phyloP scores from a whole-genome alignment of 1,140 invertebrate genomes.

The Thaumetopoea pityocampa region DNA sequence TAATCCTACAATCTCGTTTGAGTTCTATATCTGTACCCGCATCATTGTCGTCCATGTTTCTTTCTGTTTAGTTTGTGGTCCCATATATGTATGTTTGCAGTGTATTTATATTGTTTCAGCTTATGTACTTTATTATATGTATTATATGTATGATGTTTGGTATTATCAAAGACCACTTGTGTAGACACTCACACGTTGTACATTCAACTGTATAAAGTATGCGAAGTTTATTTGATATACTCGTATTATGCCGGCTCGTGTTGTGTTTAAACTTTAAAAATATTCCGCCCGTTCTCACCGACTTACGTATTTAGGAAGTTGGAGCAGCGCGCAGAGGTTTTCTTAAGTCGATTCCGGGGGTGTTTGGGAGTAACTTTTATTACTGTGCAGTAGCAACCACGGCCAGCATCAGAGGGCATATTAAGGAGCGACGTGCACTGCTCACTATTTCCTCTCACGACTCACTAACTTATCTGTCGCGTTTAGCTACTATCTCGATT shows the following conservation, averaged over 20 bases:
- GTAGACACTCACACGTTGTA: constrained; percentile 1
- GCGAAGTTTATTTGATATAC: no score
- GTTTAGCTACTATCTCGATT: constrained; percentile 10
- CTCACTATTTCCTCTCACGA: constrained; percentile 9
- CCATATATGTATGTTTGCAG: constrained; percentile 1
- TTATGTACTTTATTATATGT: not conserved
- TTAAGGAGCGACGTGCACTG: constrained; percentile 16
- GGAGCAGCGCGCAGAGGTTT: no score
- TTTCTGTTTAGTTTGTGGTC: no score
- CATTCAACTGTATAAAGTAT: no score
- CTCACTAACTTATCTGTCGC: constrained; percentile 8
- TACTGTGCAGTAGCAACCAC: constrained; percentile 1
- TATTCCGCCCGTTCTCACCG: no score
- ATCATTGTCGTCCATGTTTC: no score
- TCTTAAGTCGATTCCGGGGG: constrained; percentile 9
- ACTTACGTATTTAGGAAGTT: no score
- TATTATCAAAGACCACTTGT: not conserved
- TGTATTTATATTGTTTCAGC: constrained; percentile 5
- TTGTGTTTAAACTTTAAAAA: no score
- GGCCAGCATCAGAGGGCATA: constrained; percentile 3
- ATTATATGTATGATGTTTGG: constrained; percentile 8
- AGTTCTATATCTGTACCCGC: no score
- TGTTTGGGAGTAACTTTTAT: constrained; percentile 1
- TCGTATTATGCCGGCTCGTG: no score
- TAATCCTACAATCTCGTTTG: no score